A percentile compares a stretch with the other conserved stretches of the same genome.
phyloP scores from a whole-genome alignment of 2,113 vertebrate genomes.

The Euleptes europaea region DNA sequence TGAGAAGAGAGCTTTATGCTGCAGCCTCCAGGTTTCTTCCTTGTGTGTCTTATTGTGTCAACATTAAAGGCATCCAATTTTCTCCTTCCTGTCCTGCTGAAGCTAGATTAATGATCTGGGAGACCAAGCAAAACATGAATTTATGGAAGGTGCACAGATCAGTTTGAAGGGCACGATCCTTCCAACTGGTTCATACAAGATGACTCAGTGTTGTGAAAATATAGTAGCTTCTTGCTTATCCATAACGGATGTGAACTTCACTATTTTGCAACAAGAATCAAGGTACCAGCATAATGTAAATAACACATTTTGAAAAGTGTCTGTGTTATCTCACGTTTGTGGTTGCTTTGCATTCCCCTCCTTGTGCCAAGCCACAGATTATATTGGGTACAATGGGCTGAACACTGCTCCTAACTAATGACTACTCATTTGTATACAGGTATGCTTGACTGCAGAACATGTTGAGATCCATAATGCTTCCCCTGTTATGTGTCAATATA shows the following conservation, averaged over 20 bases:
- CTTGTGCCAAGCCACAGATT: neutral
- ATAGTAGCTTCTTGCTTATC: neutral
- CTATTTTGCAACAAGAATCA: neutral
- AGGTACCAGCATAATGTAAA: neutral
- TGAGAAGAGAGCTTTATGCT: conserved; percentile 41
- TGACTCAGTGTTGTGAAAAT: neutral
- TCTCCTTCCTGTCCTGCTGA: conserved; percentile 20
- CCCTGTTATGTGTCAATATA: neutral
- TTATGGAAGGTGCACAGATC: conserved; percentile 6
- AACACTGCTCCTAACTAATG: neutral
- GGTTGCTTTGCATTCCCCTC: neutral
- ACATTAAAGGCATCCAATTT: conserved; percentile 32
- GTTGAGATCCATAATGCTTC: neutral
- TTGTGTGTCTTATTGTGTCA: conserved; percentile 48
- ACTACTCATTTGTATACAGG: neutral
- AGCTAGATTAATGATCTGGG: conserved; percentile 4
- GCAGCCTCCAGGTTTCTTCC: neutral
- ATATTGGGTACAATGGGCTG: too few species aligned
- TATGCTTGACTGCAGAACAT: too few species aligned
- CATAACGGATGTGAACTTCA: neutral
- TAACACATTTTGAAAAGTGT: neutral
- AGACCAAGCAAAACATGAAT: conserved; percentile 39
- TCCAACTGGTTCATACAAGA: conserved; percentile 33
- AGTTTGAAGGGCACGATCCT: neutral
- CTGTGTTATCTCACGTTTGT: neutral